Percentiles rank a stretch among this genome's conserved stretches.
Conservation (phyloP, 2,113 vertebrate species). For the Bettongia penicillata region DNA sequence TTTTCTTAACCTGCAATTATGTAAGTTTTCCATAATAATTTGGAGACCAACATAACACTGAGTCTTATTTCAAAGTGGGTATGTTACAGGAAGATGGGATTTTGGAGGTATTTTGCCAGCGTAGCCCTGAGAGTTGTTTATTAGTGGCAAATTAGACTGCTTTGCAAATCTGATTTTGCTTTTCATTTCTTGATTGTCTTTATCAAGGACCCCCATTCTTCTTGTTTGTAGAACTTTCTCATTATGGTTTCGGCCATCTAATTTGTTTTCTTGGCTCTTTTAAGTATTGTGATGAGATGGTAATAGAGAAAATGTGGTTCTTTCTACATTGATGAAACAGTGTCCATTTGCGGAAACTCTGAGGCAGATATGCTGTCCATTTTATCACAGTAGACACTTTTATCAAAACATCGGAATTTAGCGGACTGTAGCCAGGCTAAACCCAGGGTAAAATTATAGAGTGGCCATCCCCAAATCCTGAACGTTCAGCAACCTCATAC, state of each 20-base stretch:
- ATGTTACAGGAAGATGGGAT: not conserved
- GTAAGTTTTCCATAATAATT: not conserved
- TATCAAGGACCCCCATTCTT: not conserved
- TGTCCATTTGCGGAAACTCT: constrained; percentile 24
- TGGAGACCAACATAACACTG: not conserved
- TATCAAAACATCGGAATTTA: not conserved
- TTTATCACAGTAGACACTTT: not conserved
- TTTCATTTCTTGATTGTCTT: constrained; percentile 14
- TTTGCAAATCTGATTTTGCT: not conserved
- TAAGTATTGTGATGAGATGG: not conserved
- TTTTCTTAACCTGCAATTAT: not conserved
- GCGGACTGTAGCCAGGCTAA: not conserved
- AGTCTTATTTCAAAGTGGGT: not conserved
- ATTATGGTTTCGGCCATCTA: not conserved
- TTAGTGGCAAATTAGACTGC: not conserved
- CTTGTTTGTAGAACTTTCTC: not conserved
- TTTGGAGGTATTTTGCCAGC: not conserved
- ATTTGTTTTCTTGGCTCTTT: constrained; percentile 16
- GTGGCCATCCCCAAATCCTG: not conserved
- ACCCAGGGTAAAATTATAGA: not conserved
- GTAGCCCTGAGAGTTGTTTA: not conserved
- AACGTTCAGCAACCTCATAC: not conserved
- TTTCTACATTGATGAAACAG: not conserved
- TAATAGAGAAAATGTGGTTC: not conserved
- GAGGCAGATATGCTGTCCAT: not conserved